Base-by-base conservation (phyloP, 2,888 invertebrate genomes). In the Sinelater perroti region DNA sequence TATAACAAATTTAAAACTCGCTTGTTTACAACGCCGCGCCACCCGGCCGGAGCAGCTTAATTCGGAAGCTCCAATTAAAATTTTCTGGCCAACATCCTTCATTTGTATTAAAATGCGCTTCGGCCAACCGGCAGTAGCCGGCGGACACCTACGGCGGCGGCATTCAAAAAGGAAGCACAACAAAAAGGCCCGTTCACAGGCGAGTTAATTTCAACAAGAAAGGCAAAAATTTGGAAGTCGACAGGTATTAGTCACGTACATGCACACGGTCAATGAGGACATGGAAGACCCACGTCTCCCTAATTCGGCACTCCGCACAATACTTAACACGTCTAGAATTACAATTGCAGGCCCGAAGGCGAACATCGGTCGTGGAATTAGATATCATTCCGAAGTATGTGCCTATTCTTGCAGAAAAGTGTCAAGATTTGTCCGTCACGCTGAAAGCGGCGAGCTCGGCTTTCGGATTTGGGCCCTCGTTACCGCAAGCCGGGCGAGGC, bases 201-300 rank as follows among this genome's bases (percentile, higher is more conserved):
- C 16, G 53, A 53, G 42, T 49, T 42, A 28, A 30, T 35, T 47
- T 44, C 16, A 36, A 58, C 49, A 47, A 56, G 35, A 50, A 51
- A 46, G 17, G 16, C 5, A 16, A 28, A 52, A 52, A 49, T 46
- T 45, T 52, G 66, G 68, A 71, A 72, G 71, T 72, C 71, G 71
- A 73, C 70, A 71, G 73, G 71, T 70, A 73, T 75, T 75, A 75
- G 72, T 72, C 73, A 70, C 72, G 63, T 67, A 73, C 73, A 74
- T 69, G 72, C 65, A 62, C 69, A 68, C 61, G 67, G 63, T 72
- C 66, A 73, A 73, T 70, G 65, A 62, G 49, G 65, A 72, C 72
- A 72, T 61, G 69, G 63, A 61, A 65, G 70, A 69, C 72, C 72
- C 72, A 70, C 72, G 71, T 73, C 70, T 68, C 33, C 40, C 31